Conservation (phyloP, 2,888 invertebrate genomes). For the Lithophane semibrunnea region DNA sequence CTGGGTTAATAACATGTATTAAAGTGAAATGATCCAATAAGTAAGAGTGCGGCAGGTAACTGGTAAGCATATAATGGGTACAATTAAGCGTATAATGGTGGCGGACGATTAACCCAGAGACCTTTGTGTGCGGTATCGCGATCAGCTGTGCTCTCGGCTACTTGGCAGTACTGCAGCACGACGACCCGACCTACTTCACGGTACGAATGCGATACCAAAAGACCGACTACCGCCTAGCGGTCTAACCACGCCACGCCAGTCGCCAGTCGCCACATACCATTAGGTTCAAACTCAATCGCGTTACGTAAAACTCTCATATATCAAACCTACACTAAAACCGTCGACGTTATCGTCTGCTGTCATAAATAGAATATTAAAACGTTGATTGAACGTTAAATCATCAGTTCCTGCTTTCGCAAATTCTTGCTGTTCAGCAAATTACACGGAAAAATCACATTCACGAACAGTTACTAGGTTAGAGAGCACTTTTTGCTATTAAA, state of each 20-base stretch:
- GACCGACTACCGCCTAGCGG: constrained; percentile 44
- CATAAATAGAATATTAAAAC: constrained; percentile 51
- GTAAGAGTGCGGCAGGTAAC: constrained; percentile 54
- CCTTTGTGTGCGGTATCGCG: constrained; percentile 84
- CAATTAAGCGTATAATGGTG: constrained; percentile 75
- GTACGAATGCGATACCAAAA: constrained; percentile 49
- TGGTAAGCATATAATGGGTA: constrained; percentile 66
- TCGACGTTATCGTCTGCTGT: constrained; percentile 34
- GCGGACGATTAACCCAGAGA: constrained; percentile 84
- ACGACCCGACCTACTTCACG: constrained; percentile 73
- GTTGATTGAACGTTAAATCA: constrained; percentile 47
- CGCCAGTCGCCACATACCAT: constrained; percentile 37
- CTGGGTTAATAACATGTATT: constrained; percentile 57
- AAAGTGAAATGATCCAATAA: constrained; percentile 60
- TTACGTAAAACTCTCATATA: constrained; percentile 51
- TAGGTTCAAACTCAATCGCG: constrained; percentile 29
- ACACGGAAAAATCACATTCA: constrained; percentile 46
- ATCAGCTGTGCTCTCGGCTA: constrained; percentile 80
- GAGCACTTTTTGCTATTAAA: constrained; percentile 42
- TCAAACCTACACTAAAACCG: constrained; percentile 38
- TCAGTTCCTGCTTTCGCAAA: constrained; percentile 58
- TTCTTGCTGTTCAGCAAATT: constrained; percentile 51
- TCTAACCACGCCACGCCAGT: constrained; percentile 33
- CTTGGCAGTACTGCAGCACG: constrained; percentile 71
- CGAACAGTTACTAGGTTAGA: constrained; percentile 38